phyloP scores from a whole-genome alignment of 2,888 invertebrate species.

The Zhuqinia jingwanae region DNA sequence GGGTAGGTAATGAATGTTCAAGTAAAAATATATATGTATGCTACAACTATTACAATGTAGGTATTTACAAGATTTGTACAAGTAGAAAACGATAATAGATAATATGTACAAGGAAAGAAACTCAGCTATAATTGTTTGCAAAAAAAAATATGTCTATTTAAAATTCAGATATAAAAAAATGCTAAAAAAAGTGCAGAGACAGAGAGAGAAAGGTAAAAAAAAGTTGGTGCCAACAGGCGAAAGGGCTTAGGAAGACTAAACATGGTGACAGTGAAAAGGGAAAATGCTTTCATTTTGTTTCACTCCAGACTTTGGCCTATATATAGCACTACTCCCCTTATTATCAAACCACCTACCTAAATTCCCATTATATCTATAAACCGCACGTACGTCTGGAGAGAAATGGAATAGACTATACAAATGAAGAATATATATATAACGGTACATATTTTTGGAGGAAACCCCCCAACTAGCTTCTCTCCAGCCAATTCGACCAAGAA shows the following conservation, averaged over 20 bases:
- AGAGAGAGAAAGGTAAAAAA: slow-evolving; percentile 56
- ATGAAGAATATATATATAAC: background rate
- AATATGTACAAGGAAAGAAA: slow-evolving; percentile 14
- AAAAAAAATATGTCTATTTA: background rate
- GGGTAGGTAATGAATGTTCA: background rate
- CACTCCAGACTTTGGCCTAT: background rate
- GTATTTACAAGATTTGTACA: slow-evolving; percentile 4
- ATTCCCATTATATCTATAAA: slow-evolving; percentile 11
- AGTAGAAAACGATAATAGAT: background rate
- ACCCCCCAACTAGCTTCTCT: slow-evolving; percentile 2
- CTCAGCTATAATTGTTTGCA: background rate
- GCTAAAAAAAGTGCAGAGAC: slow-evolving; percentile 51
- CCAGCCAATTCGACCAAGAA: slow-evolving; percentile 44
- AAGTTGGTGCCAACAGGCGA: slow-evolving; percentile 64
- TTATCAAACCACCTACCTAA: slow-evolving; percentile 17
- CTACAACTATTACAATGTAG: background rate
- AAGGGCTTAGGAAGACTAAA: slow-evolving; percentile 65
- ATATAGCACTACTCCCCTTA: slow-evolving; percentile 24
- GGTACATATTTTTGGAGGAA: slow-evolving; percentile 3
- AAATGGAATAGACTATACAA: slow-evolving; percentile 14
- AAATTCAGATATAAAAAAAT: background rate
- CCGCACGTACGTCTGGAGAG: slow-evolving; percentile 41
- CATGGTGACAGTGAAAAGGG: slow-evolving; percentile 57
- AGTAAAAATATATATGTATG: background rate
- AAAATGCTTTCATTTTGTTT: slow-evolving; percentile 34